Percentiles rank a stretch among this genome's conserved stretches.
These are phyloP conservation scores for Aythya baeri DNA, from an alignment of 2,113 vertebrate genomes.

Conservation along the genomic window DNA sequence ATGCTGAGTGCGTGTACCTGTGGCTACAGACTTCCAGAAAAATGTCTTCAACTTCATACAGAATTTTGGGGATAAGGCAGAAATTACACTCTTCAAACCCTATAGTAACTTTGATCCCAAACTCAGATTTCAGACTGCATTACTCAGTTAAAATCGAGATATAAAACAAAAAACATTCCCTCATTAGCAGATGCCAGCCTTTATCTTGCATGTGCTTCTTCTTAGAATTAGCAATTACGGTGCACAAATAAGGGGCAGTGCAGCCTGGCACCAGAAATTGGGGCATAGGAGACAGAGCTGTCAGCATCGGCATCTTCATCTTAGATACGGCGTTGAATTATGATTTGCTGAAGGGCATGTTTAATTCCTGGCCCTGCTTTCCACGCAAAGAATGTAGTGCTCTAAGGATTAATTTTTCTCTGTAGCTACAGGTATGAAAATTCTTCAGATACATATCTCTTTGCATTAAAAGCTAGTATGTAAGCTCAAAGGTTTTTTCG, in stretches of 20 bases:
- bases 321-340: conserved; percentile 22
- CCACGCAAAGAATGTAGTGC: not conserved
- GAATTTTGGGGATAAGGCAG: not conserved
- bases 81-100: not conserved
- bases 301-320: conserved; percentile 44
- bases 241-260: not conserved
- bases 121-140: not conserved
- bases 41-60: not conserved
- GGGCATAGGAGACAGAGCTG: conserved; percentile 13
- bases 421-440: not conserved
- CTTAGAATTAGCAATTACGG: conserved; percentile 1
- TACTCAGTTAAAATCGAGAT: conserved; percentile 4
- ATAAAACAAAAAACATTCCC: not conserved
- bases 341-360: conserved; percentile 29
- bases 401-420: conserved; percentile 18
- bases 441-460: not conserved
- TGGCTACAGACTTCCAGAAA: not conserved
- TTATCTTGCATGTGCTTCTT: conserved; percentile 15
- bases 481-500: not conserved
- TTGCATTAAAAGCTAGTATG: not conserved
- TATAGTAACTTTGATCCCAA: not conserved
- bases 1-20: not conserved
- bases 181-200: conserved; percentile 24
- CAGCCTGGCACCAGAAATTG: not conserved
- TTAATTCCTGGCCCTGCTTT: conserved; percentile 32